A percentile compares a stretch with the other conserved stretches of the same genome.
These are phyloP conservation scores for Drosophila meridiana DNA, from an alignment of 2,888 invertebrate genomes.

Conservation along the genomic window DNA sequence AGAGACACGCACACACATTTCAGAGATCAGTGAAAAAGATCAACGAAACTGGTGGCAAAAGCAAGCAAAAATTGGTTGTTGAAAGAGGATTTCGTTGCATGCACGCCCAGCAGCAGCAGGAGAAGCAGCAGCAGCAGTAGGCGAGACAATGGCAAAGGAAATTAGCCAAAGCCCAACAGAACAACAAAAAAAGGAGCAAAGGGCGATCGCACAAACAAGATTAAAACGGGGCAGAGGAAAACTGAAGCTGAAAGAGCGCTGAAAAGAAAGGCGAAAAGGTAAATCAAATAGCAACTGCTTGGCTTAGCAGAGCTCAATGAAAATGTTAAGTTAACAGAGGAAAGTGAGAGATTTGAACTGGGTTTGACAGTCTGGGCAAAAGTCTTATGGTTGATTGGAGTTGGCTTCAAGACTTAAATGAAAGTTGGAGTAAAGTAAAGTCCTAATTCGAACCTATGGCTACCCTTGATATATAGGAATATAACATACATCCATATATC, in stretches of 20 bases:
- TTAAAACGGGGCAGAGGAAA: slow-evolving; percentile 47
- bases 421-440: neutral
- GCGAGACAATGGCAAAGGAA: slow-evolving; percentile 66
- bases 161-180: slow-evolving; percentile 71
- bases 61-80: slow-evolving; percentile 50
- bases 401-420: neutral
- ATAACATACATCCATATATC: too few species aligned
- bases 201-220: slow-evolving; percentile 78
- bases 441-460: too few species aligned
- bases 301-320: slow-evolving; percentile 15
- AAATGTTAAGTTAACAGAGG: slow-evolving; percentile 18
- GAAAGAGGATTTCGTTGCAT: slow-evolving; percentile 41
- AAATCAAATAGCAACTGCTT: slow-evolving; percentile 29
- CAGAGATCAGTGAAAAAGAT: slow-evolving; percentile 57
- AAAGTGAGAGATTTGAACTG: neutral
- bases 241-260: slow-evolving; percentile 7
- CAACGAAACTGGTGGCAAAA: slow-evolving; percentile 67
- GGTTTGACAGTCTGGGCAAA: too few species aligned
- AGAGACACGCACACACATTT: slow-evolving; percentile 24
- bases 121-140: slow-evolving; percentile 15
- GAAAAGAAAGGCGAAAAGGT: slow-evolving; percentile 29
- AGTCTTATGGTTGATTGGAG: too few species aligned
- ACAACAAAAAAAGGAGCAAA: slow-evolving; percentile 45
- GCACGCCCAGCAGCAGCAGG: slow-evolving; percentile 26
- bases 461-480: too few species aligned